Percentiles rank a stretch among this genome's conserved stretches.
phyloP scores from a whole-genome alignment of 2,113 vertebrate genomes.

The Nothobranchius furzeri region DNA sequence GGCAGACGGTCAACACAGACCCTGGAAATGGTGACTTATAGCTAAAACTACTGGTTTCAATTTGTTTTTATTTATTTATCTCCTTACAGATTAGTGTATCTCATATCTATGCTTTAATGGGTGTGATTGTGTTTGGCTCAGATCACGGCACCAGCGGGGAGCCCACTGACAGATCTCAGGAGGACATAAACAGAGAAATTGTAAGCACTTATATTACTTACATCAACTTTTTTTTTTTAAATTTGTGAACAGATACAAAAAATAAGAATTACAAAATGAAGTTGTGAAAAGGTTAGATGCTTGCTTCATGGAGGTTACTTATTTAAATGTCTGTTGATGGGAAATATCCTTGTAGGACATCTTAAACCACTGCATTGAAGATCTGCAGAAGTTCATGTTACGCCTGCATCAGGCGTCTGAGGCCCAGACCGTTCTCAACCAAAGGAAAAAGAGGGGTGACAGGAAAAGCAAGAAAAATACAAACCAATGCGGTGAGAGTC shows the following conservation, averaged over 20 bases:
- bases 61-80: background rate
- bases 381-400: conserved; percentile 83
- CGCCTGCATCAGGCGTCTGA: conserved; percentile 84
- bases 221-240: too few relatives aligned
- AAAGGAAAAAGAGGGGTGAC: conserved; percentile 71
- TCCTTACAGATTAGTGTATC: background rate
- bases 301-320: background rate
- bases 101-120: background rate
- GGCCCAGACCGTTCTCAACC: conserved; percentile 79
- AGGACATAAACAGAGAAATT: conserved; percentile 77
- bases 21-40: conserved; percentile 42
- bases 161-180: conserved; percentile 14
- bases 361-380: conserved; percentile 87
- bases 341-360: conserved; percentile 74
- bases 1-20: background rate
- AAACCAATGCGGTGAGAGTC: conserved; percentile 46
- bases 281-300: too few relatives aligned
- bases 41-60: background rate
- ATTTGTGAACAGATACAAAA: background rate
- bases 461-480: conserved; percentile 62
- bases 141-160: conserved; percentile 47
- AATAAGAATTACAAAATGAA: background rate
- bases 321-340: background rate
- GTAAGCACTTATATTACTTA: conserved; percentile 44
- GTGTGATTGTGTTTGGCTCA: conserved; percentile 35